Base-by-base conservation (phyloP, 1,140 invertebrate genomes). In the Drosophila leontia region DNA sequence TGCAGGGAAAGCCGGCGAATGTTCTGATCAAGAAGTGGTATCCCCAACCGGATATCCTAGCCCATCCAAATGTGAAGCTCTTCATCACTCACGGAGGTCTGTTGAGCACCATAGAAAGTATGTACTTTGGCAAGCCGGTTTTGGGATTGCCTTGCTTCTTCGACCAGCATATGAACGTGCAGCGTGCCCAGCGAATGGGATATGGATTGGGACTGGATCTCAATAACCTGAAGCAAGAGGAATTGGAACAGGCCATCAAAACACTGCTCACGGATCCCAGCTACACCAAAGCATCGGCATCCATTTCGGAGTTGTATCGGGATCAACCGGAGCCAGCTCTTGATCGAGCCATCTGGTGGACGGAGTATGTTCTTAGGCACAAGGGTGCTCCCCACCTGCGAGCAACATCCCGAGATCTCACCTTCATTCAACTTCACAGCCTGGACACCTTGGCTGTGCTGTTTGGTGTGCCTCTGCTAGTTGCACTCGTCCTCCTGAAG, bases 11-110 rank as follows among this genome's bases (percentile, higher is more conserved):
- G 71, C 93, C 95, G 0, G 65, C 91, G 0, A 97, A 97, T 93
- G 93, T 97, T 0, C 93, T 95, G 55, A 91, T 95, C 2, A 93
- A 91, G 51, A 94, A 94, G 58, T 97, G 96, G 96, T 91, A 96
- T 19, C 96, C 96, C 0, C 96, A 97, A 80, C 94, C 94, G 42
- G 95, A 96, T 70, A 93, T 96, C 69, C 85, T 96, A 51, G 96
- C 94, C 35, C 96, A 96, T 93, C 93, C 94, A 1, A 96, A 96
- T 75, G 93, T 96, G 0, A 94, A 94, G 79, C 92, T 94, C 0
- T 96, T 97, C 72, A 95, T 97, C 17, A 95, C 95, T 1, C 96
- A 97, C 71, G 96, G 95, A 17, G 96, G 96, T 6, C 81, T 95
- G 19, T 93, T 96, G 17, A 96, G 96, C 63, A 93, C 95, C 11